These are phyloP conservation scores for Fopius arisanus DNA, from an alignment of 1,140 invertebrate species.

Conservation along the genomic window DNA sequence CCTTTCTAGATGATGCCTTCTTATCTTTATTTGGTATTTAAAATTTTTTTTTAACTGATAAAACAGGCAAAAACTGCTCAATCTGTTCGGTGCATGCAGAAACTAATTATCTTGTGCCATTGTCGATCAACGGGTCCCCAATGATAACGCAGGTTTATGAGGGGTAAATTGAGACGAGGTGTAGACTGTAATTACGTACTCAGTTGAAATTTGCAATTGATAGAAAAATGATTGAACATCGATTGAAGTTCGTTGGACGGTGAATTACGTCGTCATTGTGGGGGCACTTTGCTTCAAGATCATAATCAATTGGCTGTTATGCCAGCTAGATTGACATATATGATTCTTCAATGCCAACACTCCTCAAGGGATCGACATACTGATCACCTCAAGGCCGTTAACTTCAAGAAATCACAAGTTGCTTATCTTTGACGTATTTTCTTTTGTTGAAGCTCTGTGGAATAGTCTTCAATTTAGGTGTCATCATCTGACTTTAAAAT, in stretches of 20 bases:
- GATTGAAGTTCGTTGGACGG: slow-evolving; percentile 36
- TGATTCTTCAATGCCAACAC: not conserved
- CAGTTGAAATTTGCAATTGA: slow-evolving; percentile 15
- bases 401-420: not conserved
- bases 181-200: slow-evolving; percentile 15
- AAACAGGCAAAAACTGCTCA: not conserved
- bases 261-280: slow-evolving; percentile 32
- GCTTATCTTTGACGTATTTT: not conserved
- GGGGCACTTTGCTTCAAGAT: not conserved
- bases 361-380: not conserved
- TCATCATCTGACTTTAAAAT: not conserved
- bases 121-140: not conserved
- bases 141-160: slow-evolving; percentile 1
- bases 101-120: not conserved
- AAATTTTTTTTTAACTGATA: not conserved
- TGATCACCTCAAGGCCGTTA: not conserved
- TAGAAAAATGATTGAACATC: slow-evolving; percentile 17
- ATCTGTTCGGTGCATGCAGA: not conserved
- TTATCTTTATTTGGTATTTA: not conserved
- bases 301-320: slow-evolving; percentile 19
- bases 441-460: not conserved
- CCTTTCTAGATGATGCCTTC: not conserved
- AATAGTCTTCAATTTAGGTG: not conserved
- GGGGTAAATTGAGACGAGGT: slow-evolving; percentile 8
- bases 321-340: slow-evolving; percentile 4